A percentile compares a stretch with the other conserved stretches of the same genome.
phyloP scores from a whole-genome alignment of 2,888 invertebrate species.

The Strigamia transsilvanica region DNA sequence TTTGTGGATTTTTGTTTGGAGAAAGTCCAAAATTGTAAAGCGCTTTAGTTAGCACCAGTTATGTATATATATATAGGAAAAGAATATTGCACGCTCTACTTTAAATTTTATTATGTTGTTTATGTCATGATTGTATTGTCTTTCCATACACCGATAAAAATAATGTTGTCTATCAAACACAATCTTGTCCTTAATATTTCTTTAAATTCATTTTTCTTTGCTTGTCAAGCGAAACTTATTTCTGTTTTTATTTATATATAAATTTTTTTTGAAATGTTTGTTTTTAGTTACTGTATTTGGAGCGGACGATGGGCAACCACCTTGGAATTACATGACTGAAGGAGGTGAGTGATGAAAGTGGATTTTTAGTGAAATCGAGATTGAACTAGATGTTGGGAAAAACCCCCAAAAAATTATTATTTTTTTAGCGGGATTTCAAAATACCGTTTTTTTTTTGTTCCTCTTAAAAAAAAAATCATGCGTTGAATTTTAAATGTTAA shows the following conservation, averaged over 20 bases:
- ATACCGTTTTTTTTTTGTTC: background rate
- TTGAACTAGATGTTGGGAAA: background rate
- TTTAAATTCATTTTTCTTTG: background rate
- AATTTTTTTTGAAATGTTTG: background rate
- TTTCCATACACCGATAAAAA: background rate
- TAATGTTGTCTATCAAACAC: background rate
- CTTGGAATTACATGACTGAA: conserved; percentile 4
- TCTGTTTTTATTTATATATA: background rate
- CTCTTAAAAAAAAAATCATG: background rate
- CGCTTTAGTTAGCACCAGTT: background rate
- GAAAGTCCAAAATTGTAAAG: background rate
- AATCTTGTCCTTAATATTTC: background rate
- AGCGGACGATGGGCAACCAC: background rate
- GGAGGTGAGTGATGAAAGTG: background rate
- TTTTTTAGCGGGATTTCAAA: background rate
- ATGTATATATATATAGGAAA: background rate
- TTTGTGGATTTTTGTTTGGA: background rate
- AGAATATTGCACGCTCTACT: background rate
- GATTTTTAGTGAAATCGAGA: background rate
- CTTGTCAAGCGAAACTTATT: background rate
- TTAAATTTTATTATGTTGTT: background rate
- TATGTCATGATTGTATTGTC: conserved; percentile 16
- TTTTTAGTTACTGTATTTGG: background rate
- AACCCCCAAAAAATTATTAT: no score
- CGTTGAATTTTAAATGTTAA: background rate